Percentiles rank a stretch among this genome's conserved stretches.
phyloP scores from a whole-genome alignment of 2,113 vertebrate genomes.

The Limanda limanda region DNA sequence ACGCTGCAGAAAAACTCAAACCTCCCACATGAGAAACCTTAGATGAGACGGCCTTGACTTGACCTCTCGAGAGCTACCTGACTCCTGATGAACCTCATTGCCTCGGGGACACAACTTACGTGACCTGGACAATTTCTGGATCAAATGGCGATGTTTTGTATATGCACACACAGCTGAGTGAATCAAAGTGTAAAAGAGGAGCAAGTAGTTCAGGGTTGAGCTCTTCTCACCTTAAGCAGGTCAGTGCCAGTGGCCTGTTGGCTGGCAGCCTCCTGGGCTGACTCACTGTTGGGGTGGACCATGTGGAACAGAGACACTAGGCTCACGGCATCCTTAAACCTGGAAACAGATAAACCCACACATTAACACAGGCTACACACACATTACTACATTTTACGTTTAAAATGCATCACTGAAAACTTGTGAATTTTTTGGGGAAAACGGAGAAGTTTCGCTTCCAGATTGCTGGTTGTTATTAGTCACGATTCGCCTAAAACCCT shows the following conservation, averaged over 20 bases:
- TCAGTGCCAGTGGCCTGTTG: slow-evolving; percentile 83
- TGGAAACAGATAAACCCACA: slow-evolving; percentile 52
- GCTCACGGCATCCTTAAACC: slow-evolving; percentile 86
- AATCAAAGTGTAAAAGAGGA: not conserved
- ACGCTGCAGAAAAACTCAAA: slow-evolving; percentile 42
- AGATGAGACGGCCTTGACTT: slow-evolving; percentile 37
- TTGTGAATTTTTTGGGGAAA: too few species aligned
- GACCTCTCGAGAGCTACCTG: slow-evolving; percentile 40
- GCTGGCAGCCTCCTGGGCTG: slow-evolving; percentile 84
- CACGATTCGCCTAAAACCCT: too few species aligned
- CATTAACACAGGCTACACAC: not conserved
- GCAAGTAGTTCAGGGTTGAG: not conserved
- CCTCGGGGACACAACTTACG: slow-evolving; percentile 6
- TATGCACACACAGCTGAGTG: not conserved
- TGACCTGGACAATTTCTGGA: slow-evolving; percentile 13
- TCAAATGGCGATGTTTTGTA: slow-evolving; percentile 10
- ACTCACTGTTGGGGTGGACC: slow-evolving; percentile 89
- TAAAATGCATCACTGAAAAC: too few species aligned
- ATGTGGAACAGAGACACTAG: slow-evolving; percentile 90
- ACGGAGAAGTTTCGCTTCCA: too few species aligned
- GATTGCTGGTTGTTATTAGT: too few species aligned
- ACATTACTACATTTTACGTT: too few species aligned
- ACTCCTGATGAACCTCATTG: slow-evolving; percentile 37
- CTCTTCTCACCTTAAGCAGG: slow-evolving; percentile 88
- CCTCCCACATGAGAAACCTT: slow-evolving; percentile 43